These are phyloP conservation scores for Protosalanx chinensis DNA, from an alignment of 2,797 vertebrate species.

Conservation along the genomic window DNA sequence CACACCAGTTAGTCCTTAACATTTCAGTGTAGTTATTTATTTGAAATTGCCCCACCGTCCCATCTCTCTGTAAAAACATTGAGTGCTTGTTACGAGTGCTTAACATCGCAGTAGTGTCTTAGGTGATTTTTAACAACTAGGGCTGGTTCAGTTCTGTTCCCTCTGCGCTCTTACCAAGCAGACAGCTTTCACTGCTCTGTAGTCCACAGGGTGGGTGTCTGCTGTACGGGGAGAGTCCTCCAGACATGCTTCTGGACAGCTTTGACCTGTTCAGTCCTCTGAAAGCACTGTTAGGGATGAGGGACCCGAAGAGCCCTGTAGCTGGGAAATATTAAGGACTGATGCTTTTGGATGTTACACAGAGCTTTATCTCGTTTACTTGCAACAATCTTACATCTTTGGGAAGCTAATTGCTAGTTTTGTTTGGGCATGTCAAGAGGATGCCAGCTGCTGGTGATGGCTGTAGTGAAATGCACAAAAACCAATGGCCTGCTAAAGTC, in stretches of 20 bases:
- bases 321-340: conserved; percentile 35
- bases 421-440: conserved; percentile 46
- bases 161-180: background rate
- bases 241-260: conserved; percentile 17
- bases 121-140: conserved; percentile 48
- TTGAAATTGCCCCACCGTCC: conserved; percentile 27
- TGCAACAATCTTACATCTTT: conserved; percentile 29
- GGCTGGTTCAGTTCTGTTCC: conserved; percentile 37
- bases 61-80: conserved; percentile 26
- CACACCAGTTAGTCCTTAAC: conserved; percentile 13
- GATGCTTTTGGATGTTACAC: conserved; percentile 34
- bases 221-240: conserved; percentile 44
- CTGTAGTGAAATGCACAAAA: conserved; percentile 63
- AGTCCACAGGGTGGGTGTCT: conserved; percentile 44
- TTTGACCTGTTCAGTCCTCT: conserved; percentile 25
- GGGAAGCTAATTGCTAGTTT: conserved; percentile 30
- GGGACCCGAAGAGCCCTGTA: conserved; percentile 30
- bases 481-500: conserved; percentile 56
- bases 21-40: conserved; percentile 34
- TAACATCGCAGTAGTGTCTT: conserved; percentile 37
- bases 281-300: conserved; percentile 16
- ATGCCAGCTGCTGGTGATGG: conserved; percentile 53
- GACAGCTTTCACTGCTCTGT: conserved; percentile 44
- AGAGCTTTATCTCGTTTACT: conserved; percentile 48
- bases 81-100: conserved; percentile 43